Evolutionary conservation across 2,888 invertebrate species (phyloP).

Genomic region (Ametastegia equiseti): DNA sequence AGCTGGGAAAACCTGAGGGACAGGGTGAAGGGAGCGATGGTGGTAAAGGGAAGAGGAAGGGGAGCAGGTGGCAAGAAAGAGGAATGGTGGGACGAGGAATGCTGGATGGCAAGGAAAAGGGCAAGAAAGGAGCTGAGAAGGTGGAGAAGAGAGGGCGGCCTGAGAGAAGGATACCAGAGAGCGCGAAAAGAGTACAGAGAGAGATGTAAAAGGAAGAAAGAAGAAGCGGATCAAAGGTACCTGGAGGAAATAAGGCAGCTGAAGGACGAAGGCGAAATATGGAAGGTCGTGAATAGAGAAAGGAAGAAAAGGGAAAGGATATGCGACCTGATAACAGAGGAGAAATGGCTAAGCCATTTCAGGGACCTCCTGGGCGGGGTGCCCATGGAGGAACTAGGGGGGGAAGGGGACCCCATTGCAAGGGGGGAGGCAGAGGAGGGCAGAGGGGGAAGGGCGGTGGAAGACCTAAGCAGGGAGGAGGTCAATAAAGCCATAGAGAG

Average conservation of each 20-base stretch:
- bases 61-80: neutral
- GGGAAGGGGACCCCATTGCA: no score
- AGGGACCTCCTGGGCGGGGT: constrained; percentile 1
- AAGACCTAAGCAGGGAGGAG: neutral
- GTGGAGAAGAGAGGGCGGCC: neutral
- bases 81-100: constrained; percentile 22
- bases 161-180: neutral
- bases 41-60: neutral
- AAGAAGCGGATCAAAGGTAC: neutral
- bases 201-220: neutral
- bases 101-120: neutral
- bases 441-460: neutral
- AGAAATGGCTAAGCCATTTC: constrained; percentile 25
- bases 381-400: constrained; percentile 29
- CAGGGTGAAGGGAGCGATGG: neutral
- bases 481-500: neutral
- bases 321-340: neutral
- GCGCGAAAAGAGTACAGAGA: neutral
- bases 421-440: constrained; percentile 24
- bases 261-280: neutral
- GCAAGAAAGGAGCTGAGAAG: neutral
- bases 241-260: neutral
- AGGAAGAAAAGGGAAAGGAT: neutral
- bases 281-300: constrained; percentile 15
- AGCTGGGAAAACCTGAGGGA: neutral